phyloP scores from a whole-genome alignment of 1,140 invertebrate genomes.

The Mactra quadrangularis region DNA sequence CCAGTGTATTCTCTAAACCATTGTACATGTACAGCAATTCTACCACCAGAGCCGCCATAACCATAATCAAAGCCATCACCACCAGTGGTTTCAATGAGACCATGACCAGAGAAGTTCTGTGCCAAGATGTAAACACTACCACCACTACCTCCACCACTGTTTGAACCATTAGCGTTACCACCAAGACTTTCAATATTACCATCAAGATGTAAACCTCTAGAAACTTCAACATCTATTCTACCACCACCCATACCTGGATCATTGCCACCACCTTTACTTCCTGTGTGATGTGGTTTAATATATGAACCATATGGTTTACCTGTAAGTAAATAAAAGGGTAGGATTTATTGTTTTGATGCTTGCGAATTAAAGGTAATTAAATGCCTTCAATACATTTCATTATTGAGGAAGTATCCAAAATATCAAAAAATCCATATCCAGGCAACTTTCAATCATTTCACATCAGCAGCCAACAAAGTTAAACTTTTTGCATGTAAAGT shows the following conservation, averaged over 20 bases:
- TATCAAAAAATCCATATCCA: too few relatives aligned
- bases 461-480: too few relatives aligned
- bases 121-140: constrained; percentile 72
- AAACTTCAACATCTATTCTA: constrained; percentile 69
- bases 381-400: too few relatives aligned
- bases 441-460: too few relatives aligned
- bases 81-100: constrained; percentile 66
- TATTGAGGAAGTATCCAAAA: too few relatives aligned
- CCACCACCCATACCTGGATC: constrained; percentile 71
- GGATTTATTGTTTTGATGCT: too few relatives aligned
- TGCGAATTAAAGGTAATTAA: too few relatives aligned
- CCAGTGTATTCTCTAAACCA: constrained; percentile 73
- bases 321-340: constrained; percentile 59
- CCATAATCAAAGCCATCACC: constrained; percentile 66
- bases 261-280: constrained; percentile 71
- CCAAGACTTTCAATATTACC: constrained; percentile 69
- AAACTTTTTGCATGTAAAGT: too few relatives aligned
- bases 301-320: constrained; percentile 73
- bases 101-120: constrained; percentile 76
- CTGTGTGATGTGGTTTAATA: constrained; percentile 68
- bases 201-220: constrained; percentile 70
- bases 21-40: constrained; percentile 71
- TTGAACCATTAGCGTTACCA: constrained; percentile 53
- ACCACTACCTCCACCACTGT: constrained; percentile 75
- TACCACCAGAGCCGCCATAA: constrained; percentile 73